A percentile compares a stretch with the other conserved stretches of the same genome.
Conservation (phyloP, 2,113 vertebrate species). For the Lophius piscatorius region DNA sequence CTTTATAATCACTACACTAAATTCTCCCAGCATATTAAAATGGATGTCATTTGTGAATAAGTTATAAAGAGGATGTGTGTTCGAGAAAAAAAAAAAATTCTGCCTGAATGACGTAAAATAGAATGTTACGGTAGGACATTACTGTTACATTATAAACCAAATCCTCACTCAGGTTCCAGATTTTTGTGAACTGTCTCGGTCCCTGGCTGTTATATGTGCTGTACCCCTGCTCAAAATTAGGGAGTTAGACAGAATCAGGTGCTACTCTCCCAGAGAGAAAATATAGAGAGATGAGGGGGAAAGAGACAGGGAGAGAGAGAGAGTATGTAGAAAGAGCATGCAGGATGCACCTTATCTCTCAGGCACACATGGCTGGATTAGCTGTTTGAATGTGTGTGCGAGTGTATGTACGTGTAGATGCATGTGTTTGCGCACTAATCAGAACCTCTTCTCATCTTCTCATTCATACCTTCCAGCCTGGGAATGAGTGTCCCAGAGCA, state of each 20-base stretch:
- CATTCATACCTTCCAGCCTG: conserved; percentile 62
- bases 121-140: too few relatives aligned
- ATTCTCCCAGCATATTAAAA: too few relatives aligned
- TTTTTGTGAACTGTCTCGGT: conserved; percentile 39
- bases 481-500: conserved; percentile 59
- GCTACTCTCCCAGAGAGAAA: conserved; percentile 54
- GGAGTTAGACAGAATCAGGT: conserved; percentile 75
- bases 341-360: conserved; percentile 76
- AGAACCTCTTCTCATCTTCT: conserved; percentile 56
- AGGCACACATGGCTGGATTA: conserved; percentile 77
- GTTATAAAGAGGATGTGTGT: too few relatives aligned
- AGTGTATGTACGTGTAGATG: conserved; percentile 22
- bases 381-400: conserved; percentile 51
- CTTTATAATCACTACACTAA: too few relatives aligned
- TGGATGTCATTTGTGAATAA: too few relatives aligned
- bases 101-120: too few relatives aligned
- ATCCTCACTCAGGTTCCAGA: conserved; percentile 11
- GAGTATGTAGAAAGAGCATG: conserved; percentile 60
- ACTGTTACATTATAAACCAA: not conserved
- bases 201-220: conserved; percentile 62
- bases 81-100: too few relatives aligned
- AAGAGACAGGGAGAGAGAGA: conserved; percentile 28
- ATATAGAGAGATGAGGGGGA: conserved; percentile 4
- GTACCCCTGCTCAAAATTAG: conserved; percentile 66
- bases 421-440: conserved; percentile 48